phyloP scores from a whole-genome alignment of 2,888 invertebrate genomes.

The Phymatocera aterrima region DNA sequence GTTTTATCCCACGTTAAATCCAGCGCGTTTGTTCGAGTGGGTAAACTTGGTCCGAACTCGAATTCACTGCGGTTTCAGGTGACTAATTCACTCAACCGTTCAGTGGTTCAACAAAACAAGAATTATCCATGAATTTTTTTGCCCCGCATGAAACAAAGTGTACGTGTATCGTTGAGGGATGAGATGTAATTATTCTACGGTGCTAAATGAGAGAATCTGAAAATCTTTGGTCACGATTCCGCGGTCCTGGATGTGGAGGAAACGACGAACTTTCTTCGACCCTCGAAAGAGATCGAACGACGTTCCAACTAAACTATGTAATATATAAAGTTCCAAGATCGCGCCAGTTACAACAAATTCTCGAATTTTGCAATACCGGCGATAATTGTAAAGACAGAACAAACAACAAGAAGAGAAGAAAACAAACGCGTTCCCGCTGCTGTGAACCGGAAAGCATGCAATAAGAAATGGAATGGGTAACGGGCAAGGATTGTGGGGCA shows the following conservation, averaged over 20 bases:
- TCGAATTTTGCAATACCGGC: conserved; percentile 30
- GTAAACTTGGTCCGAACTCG: too few relatives aligned
- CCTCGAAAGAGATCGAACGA: not conserved
- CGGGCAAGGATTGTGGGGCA: not conserved
- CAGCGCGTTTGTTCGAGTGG: too few relatives aligned
- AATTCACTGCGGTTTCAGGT: too few relatives aligned
- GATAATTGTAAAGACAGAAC: conserved; percentile 23
- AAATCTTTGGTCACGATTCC: not conserved
- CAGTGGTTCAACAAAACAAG: not conserved
- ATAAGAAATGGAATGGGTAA: conserved; percentile 13
- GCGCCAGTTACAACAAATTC: conserved; percentile 31
- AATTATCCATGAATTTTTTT: too few relatives aligned
- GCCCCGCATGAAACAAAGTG: too few relatives aligned
- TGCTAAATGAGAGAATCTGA: not conserved
- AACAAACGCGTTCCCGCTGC: not conserved
- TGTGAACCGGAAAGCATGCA: not conserved
- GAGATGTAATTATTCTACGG: too few relatives aligned
- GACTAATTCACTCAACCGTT: too few relatives aligned
- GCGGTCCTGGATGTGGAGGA: not conserved
- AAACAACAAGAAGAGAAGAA: too few relatives aligned
- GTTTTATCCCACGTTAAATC: too few relatives aligned
- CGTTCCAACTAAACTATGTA: not conserved
- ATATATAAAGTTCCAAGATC: not conserved
- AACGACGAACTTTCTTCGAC: conserved; percentile 6
- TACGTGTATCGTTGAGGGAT: too few relatives aligned